A percentile compares a stretch with the other conserved stretches of the same genome.
These are phyloP conservation scores for Telenomus remus DNA, from an alignment of 1,140 invertebrate species.

Conservation along the genomic window DNA sequence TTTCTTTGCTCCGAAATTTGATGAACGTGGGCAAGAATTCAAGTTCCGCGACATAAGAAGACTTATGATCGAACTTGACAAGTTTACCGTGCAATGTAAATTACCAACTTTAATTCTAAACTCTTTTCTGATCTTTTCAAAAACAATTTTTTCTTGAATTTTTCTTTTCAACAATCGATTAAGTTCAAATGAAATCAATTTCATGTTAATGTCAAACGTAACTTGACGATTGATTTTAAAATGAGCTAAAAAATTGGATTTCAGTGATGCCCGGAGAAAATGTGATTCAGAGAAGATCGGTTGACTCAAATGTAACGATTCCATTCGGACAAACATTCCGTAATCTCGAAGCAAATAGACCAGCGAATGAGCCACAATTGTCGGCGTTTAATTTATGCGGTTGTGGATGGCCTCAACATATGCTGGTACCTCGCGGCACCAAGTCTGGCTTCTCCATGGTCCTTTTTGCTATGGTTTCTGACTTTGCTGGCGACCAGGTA, in stretches of 20 bases:
- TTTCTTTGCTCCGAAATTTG: conserved; percentile 82
- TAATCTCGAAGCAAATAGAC: conserved; percentile 73
- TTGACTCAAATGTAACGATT: conserved; percentile 80
- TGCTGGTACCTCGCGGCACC: conserved; percentile 86
- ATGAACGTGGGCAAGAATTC: conserved; percentile 81
- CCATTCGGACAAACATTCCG: conserved; percentile 81
- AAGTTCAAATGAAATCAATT: neutral
- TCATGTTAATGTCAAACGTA: neutral
- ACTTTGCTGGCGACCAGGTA: conserved; percentile 77
- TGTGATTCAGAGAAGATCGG: conserved; percentile 76
- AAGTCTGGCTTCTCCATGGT: conserved; percentile 81
- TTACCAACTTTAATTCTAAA: too few relatives aligned
- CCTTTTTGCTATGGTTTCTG: conserved; percentile 88
- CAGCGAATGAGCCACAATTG: conserved; percentile 56
- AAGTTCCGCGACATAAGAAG: conserved; percentile 80
- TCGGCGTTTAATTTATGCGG: conserved; percentile 75
- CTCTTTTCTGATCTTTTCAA: too few relatives aligned
- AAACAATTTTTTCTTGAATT: neutral
- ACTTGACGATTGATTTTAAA: neutral
- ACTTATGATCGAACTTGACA: conserved; percentile 87
- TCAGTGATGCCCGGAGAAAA: conserved; percentile 78
- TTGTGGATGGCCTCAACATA: conserved; percentile 91
- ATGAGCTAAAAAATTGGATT: neutral
- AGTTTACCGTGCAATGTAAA: conserved; percentile 64
- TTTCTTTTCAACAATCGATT: neutral